Conservation (phyloP, 2,113 vertebrate genomes). For the Pituophis catenifer region DNA sequence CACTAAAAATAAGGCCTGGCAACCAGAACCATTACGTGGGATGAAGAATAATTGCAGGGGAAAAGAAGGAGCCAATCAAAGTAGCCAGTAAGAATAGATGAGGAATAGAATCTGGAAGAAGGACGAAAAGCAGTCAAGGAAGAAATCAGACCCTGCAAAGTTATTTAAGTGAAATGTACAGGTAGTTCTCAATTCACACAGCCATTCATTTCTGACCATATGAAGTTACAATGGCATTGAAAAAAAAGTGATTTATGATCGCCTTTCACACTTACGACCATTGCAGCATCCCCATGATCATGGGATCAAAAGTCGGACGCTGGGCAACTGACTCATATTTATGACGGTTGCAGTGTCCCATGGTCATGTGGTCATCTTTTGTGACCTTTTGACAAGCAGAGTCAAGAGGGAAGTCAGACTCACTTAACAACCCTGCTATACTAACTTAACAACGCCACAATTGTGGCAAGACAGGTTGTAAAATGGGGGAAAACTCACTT, state of each 20-base stretch:
- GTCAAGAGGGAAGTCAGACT: not conserved
- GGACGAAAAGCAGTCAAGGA: not conserved
- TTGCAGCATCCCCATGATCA: not conserved
- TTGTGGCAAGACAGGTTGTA: not conserved
- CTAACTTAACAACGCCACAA: not conserved
- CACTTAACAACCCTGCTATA: no score
- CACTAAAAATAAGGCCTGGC: not conserved
- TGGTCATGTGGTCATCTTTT: not conserved
- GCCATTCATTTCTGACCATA: not conserved
- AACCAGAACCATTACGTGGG: not conserved
- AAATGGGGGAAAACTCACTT: not conserved
- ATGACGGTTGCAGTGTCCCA: no score
- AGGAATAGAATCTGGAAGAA: not conserved
- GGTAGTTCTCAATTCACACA: not conserved
- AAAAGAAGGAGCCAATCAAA: not conserved
- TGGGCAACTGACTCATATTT: not conserved
- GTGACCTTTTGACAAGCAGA: not conserved
- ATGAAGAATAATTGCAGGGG: not conserved
- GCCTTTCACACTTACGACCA: not conserved
- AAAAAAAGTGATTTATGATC: not conserved
- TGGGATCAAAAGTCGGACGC: not conserved
- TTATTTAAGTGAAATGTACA: not conserved
- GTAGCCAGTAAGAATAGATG: not conserved
- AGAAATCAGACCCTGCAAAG: not conserved
- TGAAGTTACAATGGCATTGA: not conserved